A percentile compares a stretch with the other conserved stretches of the same genome.
Conservation (phyloP, 1,140 invertebrate species). For the Lasioglossum baleicum region DNA sequence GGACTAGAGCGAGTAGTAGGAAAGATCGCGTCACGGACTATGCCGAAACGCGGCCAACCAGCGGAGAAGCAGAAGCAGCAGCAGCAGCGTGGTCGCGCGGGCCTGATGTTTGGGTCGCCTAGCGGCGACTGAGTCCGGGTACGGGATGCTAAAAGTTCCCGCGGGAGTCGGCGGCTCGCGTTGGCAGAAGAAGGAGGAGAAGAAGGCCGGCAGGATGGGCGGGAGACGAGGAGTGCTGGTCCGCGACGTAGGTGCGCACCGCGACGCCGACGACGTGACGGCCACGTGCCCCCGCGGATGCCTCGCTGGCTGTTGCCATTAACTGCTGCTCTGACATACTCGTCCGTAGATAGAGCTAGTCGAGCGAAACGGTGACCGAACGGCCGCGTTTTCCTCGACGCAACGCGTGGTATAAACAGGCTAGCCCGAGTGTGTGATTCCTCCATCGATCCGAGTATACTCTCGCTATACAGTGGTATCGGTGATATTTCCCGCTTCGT, state of each 20-base stretch:
- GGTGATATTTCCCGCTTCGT: too few relatives aligned
- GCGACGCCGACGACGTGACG: conserved; percentile 68
- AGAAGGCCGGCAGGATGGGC: conserved; percentile 47
- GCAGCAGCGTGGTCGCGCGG: conserved; percentile 53
- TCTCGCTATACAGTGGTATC: too few relatives aligned
- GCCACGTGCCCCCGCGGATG: conserved; percentile 65
- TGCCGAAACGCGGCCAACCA: conserved; percentile 44
- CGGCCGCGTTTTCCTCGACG: too few relatives aligned
- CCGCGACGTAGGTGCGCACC: conserved; percentile 61
- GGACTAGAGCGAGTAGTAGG: too few relatives aligned
- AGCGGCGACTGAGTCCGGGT: conserved; percentile 65
- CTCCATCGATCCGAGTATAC: too few relatives aligned
- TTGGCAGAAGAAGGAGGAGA: conserved; percentile 22
- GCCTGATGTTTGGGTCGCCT: conserved; percentile 58
- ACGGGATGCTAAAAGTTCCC: conserved; percentile 39
- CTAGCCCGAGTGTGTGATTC: too few relatives aligned
- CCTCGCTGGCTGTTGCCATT: conserved; percentile 45
- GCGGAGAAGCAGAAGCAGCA: too few relatives aligned
- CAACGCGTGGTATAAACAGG: too few relatives aligned
- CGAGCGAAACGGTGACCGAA: too few relatives aligned
- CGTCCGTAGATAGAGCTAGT: too few relatives aligned
- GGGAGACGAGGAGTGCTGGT: conserved; percentile 50
- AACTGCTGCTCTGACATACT: too few relatives aligned
- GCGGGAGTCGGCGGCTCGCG: conserved; percentile 42
- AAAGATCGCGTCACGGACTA: too few relatives aligned